phyloP scores from a whole-genome alignment of 2,113 vertebrate species.

The Osmerus eperlanus region DNA sequence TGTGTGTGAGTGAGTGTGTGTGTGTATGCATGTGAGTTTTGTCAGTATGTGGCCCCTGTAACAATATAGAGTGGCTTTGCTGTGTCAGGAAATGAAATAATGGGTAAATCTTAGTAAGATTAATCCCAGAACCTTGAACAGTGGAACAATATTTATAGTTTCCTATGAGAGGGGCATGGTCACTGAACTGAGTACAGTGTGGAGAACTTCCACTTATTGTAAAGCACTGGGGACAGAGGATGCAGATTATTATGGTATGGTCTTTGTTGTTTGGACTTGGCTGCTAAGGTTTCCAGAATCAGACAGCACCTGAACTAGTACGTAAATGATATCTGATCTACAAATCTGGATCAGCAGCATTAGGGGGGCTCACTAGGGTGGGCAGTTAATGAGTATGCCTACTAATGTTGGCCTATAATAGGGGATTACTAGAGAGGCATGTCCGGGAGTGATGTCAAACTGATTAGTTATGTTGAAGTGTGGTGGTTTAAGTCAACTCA shows the following conservation, averaged over 20 bases:
- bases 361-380: too few species aligned
- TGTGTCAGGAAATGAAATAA: constrained; percentile 55
- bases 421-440: too few species aligned
- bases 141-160: constrained; percentile 48
- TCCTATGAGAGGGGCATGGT: not conserved
- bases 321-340: too few species aligned
- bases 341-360: too few species aligned
- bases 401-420: too few species aligned
- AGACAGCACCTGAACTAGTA: not conserved
- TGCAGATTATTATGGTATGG: not conserved
- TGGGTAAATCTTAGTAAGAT: constrained; percentile 26
- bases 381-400: too few species aligned
- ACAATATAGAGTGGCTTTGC: constrained; percentile 34
- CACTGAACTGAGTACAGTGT: constrained; percentile 4
- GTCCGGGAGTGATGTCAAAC: too few species aligned
- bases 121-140: constrained; percentile 31
- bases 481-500: too few species aligned
- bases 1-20: constrained; percentile 8
- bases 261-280: constrained; percentile 2
- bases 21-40: constrained; percentile 16
- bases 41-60: not conserved
- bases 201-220: constrained; percentile 30
- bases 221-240: not conserved
- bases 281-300: not conserved
- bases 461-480: too few species aligned